Base-by-base conservation (phyloP, 2,113 vertebrate genomes). In the Marmota flaviventris region DNA sequence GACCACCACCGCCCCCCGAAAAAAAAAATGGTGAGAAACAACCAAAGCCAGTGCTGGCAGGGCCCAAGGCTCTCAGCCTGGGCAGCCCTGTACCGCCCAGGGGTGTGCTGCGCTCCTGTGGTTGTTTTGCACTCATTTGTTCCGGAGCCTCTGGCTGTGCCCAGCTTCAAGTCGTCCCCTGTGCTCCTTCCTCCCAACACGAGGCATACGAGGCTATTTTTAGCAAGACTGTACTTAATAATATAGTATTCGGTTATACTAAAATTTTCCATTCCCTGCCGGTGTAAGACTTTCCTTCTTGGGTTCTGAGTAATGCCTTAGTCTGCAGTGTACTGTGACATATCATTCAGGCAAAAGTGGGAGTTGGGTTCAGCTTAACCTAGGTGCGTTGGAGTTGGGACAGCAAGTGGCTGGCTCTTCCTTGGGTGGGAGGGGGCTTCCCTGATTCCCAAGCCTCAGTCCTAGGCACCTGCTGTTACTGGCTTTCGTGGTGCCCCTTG, bases 61-160 rank as follows among this genome's bases (percentile, higher is more conserved):
- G 16, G 48, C 45, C 56, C 22, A 0, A 34, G 39, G n/a, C 32
- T 34, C 24, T 39, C 61, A 42, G 53, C 22, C 58, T 2, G 12
- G 29, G 13, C 89, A 1, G 8, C 18, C 56, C 56, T 2, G 20
- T 58, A 20, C 7, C 0, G 4, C 20, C n/a, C 39, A 8, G 2
- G 4, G 27, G 73, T 4, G 0, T 11, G 2, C 5, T 5, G 53
- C 0, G 0, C 14, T 0, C 18, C 45, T 12, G 11, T 34, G 0
- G 17, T 18, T 17, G 2, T 5, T 67, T 67, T 18, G 7, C 37
- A 32, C 48, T 92, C 70, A 2, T 13, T 70, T 39, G 72, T 77
- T 63, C 76, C 63, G 1, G 8, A 51, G 51, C 56, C 22, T 76
- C 37, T 37, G 45, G 13, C 69, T 56, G 45, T 53, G 56, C 39